Base-by-base conservation (phyloP, 2,888 invertebrate genomes). In the Zaprionus obscuricornis region DNA sequence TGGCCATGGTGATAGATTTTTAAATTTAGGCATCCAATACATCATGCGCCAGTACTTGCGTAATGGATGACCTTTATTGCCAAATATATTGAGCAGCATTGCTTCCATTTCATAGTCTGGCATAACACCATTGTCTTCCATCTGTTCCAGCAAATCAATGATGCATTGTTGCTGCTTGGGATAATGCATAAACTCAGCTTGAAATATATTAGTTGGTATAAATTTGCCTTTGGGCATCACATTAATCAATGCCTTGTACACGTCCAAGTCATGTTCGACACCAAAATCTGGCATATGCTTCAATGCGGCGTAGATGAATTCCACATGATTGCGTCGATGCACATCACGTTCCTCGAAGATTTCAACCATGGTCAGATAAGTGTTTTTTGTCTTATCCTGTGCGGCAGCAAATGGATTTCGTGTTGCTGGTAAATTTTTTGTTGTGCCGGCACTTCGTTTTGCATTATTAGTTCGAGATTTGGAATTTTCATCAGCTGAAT, bases 21-120 rank as follows among this genome's bases (percentile, higher is more conserved):
- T 96, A 87, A 99, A 97, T 89, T 99, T 99, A 0, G 98, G 98
- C 94, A 95, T 94, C 96, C 96, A 96, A 83, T 96, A 96, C 93
- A 95, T 93, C 94, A 96, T 95, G 7, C 95, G 91, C 94, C 95
- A 94, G 84, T 92, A 95, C 84, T 95, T 95, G 50, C 95, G 91
- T 3, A 95, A 87, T 0, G 95, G 95, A 85, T 92, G 92, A 0
- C 95, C 95, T 67, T 93, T 91, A 14, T 91, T 91, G 0, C 99
- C 98, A 90, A 98, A 99, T 39, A 95, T 93, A 83, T 95, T 96
- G 1, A 95, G 84, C 5, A 99, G 90, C 90, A 97, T 94, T 46
- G 93, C 92, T 86, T 97, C 95, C 91, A 96, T 93, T 90, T 98
- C 97, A 55, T 92, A 92, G 89, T 99, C 99, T 0, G 98, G 98